Conservation (phyloP, 2,113 vertebrate genomes). For the Picathartes gymnocephalus region DNA sequence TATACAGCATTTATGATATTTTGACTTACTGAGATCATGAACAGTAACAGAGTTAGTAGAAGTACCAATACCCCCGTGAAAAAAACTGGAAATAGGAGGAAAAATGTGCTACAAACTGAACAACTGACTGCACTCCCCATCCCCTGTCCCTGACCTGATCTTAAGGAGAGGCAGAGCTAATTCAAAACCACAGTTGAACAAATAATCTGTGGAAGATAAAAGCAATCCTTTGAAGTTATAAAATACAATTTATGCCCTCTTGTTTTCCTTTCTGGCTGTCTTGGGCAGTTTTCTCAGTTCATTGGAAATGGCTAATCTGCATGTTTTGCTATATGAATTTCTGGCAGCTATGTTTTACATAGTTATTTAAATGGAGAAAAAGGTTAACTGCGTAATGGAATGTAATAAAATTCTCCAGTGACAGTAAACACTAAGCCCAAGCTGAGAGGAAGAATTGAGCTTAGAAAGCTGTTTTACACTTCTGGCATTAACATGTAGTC, state of each 20-base stretch:
- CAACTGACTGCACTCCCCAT: background rate
- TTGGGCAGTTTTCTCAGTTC: background rate
- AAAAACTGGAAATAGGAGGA: background rate
- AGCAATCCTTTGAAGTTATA: constrained; percentile 16
- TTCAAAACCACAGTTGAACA: background rate
- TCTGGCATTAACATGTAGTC: background rate
- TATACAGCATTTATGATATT: background rate
- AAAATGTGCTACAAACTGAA: background rate
- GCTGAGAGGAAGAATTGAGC: background rate
- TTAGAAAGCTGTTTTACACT: background rate
- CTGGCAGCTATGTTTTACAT: background rate
- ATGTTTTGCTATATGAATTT: constrained; percentile 9
- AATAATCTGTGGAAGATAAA: constrained; percentile 44
- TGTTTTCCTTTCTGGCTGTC: constrained; percentile 15
- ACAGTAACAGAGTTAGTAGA: background rate
- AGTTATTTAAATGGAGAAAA: constrained; percentile 26
- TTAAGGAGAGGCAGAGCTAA: background rate
- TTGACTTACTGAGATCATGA: background rate
- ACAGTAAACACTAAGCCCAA: background rate
- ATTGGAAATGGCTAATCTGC: constrained; percentile 6
- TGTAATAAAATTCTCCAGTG: background rate
- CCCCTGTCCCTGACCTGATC: background rate
- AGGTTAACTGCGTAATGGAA: background rate
- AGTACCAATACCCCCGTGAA: background rate
- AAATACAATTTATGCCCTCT: background rate